Evolutionary conservation across 2,113 vertebrate species (phyloP).

Genomic region (Emydocephalus ijimae): DNA sequence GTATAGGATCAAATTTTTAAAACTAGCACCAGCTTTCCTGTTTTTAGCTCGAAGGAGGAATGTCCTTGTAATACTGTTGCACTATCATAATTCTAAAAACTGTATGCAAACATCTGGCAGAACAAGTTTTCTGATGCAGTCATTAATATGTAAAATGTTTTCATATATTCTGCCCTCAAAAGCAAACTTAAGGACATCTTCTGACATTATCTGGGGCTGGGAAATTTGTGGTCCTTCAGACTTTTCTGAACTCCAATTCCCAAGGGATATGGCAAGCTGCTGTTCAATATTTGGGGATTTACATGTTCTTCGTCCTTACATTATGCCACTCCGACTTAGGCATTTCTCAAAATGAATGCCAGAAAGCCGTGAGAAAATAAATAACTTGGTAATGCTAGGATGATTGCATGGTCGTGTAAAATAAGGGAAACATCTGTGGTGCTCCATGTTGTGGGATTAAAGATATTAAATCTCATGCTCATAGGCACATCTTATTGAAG

Average conservation of each 20-base stretch:
- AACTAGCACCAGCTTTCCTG: background rate
- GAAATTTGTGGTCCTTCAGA: background rate
- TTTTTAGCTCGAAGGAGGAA: background rate
- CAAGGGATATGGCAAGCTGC: background rate
- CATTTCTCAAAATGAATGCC: background rate
- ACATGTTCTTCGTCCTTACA: background rate
- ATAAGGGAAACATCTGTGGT: background rate
- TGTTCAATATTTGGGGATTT: background rate
- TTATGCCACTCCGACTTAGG: background rate
- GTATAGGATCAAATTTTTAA: background rate
- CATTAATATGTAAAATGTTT: background rate
- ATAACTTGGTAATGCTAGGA: background rate
- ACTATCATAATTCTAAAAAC: background rate
- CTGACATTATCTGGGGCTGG: background rate
- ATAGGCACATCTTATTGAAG: background rate
- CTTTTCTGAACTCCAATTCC: background rate
- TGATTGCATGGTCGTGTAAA: background rate
- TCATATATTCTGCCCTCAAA: background rate
- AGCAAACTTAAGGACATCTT: background rate
- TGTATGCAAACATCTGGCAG: background rate
- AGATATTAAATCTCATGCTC: background rate
- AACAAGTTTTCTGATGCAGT: background rate
- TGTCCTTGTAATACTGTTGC: background rate
- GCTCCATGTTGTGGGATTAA: background rate
- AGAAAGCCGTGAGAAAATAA: background rate